phyloP scores from a whole-genome alignment of 2,113 vertebrate species.

The Machaerirhynchus nigripectus region DNA sequence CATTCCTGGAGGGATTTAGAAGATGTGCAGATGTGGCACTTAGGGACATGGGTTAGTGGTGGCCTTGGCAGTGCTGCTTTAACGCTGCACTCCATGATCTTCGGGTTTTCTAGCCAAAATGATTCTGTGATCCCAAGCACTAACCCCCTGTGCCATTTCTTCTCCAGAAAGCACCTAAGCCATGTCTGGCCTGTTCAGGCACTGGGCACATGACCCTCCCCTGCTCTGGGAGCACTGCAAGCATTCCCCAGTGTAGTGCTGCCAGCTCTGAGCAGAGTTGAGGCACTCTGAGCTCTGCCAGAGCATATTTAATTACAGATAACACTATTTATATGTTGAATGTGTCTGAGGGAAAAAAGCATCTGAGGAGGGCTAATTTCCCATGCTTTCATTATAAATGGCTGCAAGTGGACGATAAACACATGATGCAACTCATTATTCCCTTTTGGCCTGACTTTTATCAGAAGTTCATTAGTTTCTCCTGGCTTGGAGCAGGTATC shows the following conservation, averaged over 20 bases:
- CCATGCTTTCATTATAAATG: background rate
- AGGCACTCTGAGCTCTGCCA: background rate
- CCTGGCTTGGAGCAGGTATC: background rate
- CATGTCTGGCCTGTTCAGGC: background rate
- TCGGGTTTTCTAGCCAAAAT: background rate
- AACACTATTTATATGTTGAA: background rate
- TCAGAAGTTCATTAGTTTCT: background rate
- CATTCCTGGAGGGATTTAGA: background rate
- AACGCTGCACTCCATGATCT: background rate
- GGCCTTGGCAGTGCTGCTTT: background rate
- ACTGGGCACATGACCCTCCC: fast-evolving
- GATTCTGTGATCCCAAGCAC: background rate
- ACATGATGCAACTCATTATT: background rate
- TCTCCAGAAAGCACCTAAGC: background rate
- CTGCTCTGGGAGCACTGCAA: background rate
- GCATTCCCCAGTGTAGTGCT: background rate
- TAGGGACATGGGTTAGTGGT: no score
- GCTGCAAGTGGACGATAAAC: background rate
- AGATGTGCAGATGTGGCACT: background rate
- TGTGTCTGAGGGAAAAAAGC: background rate
- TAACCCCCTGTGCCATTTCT: background rate
- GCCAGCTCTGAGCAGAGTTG: background rate
- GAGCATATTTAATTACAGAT: background rate
- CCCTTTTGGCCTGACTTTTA: background rate
- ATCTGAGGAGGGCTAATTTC: background rate